Percentiles rank a stretch among this genome's conserved stretches.
These are phyloP conservation scores for Microcebus ravelobensis DNA, from an alignment of 2,113 vertebrate genomes.

Conservation along the genomic window DNA sequence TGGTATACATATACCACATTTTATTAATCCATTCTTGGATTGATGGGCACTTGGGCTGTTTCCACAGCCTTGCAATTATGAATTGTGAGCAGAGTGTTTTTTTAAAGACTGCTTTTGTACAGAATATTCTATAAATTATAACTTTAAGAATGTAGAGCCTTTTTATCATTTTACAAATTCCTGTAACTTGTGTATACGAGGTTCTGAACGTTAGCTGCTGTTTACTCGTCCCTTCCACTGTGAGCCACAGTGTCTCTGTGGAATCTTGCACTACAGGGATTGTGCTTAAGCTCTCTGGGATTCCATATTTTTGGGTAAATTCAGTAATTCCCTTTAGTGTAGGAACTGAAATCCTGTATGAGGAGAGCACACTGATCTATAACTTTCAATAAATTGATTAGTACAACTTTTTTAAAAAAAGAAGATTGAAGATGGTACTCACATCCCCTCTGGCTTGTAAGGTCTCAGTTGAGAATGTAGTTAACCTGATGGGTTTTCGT, in stretches of 20 bases:
- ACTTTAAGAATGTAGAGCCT: conserved; percentile 73
- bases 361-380: neutral
- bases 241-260: neutral
- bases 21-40: no score
- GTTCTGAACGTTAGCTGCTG: conserved; percentile 23
- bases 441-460: no score
- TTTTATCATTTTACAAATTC: conserved; percentile 78
- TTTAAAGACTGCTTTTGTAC: conserved; percentile 82
- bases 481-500: no score
- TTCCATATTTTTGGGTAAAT: rapidly evolving
- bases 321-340: neutral
- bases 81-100: conserved; percentile 10
- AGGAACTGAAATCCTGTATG: no score
- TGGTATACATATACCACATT: no score
- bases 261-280: neutral
- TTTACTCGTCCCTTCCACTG: conserved; percentile 26
- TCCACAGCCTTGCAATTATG: no score
- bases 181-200: conserved; percentile 39
- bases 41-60: no score
- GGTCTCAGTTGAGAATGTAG: no score
- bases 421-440: no score
- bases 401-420: no score
- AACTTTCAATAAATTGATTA: neutral
- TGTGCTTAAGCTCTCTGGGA: neutral
- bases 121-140: conserved; percentile 79